phyloP scores from a whole-genome alignment of 2,113 vertebrate species.

The Tursiops truncatus region DNA sequence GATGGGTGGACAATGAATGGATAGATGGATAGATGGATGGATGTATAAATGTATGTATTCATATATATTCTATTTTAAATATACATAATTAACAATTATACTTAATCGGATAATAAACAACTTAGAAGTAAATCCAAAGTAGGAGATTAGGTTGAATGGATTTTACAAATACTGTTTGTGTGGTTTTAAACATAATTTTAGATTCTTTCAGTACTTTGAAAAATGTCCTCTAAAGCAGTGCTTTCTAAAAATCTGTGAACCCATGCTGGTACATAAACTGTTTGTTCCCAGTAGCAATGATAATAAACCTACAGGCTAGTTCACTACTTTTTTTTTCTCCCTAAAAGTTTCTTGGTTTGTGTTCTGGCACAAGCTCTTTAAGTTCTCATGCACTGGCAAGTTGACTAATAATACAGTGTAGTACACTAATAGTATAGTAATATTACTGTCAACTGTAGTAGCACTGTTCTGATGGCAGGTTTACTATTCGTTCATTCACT shows the following conservation, averaged over 20 bases:
- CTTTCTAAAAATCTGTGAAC: background rate
- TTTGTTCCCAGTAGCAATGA: background rate
- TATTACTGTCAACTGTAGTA: background rate
- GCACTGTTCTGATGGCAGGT: background rate
- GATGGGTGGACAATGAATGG: background rate
- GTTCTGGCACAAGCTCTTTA: background rate
- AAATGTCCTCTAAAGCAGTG: background rate
- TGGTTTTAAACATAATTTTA: background rate
- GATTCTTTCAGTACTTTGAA: background rate
- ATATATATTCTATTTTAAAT: slow-evolving; percentile 29
- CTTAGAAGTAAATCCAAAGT: background rate
- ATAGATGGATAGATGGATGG: background rate
- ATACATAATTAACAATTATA: background rate
- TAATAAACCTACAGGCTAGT: background rate
- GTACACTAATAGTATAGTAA: background rate
- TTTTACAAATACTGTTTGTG: background rate
- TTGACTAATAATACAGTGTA: background rate
- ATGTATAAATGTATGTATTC: background rate
- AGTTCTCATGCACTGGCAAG: background rate
- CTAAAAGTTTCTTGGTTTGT: background rate
- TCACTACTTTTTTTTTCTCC: background rate
- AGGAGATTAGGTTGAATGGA: background rate
- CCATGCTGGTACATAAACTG: background rate
- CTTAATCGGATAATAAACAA: slow-evolving; percentile 16
- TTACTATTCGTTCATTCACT: background rate